Evolutionary conservation across 1,140 invertebrate species (phyloP), one percentile per base, ranked within the genome.

Genomic region (Bilobella aurantiaca): DNA sequence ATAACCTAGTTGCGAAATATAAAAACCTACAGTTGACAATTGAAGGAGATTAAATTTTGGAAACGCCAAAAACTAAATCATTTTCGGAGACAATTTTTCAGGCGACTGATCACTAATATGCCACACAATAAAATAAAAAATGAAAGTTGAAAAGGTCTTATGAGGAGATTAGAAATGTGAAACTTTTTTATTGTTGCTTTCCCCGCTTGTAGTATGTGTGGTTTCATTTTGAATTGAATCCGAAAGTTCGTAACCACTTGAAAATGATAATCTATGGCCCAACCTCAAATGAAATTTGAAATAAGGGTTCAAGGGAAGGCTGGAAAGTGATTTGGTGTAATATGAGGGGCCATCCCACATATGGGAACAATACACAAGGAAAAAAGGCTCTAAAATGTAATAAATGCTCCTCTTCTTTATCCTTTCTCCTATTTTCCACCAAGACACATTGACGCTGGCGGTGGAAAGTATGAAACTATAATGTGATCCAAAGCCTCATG

Each of bases 171-270:
- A 53, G 49, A 53, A 53, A 53, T 53, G 49, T 53, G 49, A 53
- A 53, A 53, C 49, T 53, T 53, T 53, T 53, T 53, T 53, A 53
- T 53, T 53, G 49, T 53, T 53, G 49, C 49, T 23, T 23, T 53
- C 49, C 3, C 49, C 49, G 49, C 21, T 53, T 53, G 49, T 53
- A 18, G 49, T 53, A 5, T 23, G 49, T 53, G 49, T 23, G 49
- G 49, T 53, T 53, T 53, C 25, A 5, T 5, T 53, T 53, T 53
- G 14, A 53, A 53, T 53, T 14, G 49, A 53, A 53, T 53, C 49
- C 49, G 8, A n/a, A n/a, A n/a, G n/a, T n/a, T n/a, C n/a, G n/a
- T n/a, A 53, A 53, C 49, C 49, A 53, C 49, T 53, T 53, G 49
- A 53, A 53, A 53, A 53, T 53, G 49, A 53, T 53, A 53, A 53